These are phyloP conservation scores for Acrobasis suavella DNA, from an alignment of 2,888 invertebrate genomes.

Conservation along the genomic window DNA sequence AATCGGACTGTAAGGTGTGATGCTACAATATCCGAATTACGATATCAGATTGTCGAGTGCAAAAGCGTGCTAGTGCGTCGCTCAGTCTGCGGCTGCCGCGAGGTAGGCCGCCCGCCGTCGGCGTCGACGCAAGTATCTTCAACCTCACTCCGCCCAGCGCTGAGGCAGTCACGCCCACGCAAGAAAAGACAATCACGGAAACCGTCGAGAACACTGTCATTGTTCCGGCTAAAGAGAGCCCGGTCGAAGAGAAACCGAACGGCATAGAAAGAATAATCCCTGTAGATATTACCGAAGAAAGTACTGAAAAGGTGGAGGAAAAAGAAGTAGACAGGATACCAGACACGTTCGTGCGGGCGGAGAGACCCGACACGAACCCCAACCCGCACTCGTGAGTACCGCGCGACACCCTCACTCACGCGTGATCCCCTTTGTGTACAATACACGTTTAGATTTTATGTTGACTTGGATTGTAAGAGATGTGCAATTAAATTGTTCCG, in stretches of 20 bases:
- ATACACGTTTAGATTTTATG: constrained; percentile 32
- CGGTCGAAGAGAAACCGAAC: constrained; percentile 32
- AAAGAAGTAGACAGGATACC: constrained; percentile 25
- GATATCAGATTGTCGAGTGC: constrained; percentile 77
- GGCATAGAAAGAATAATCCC: constrained; percentile 24
- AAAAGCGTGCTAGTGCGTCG: constrained; percentile 72
- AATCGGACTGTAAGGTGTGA: background rate
- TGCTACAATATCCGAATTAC: constrained; percentile 36
- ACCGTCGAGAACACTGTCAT: constrained; percentile 29
- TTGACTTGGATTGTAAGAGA: constrained; percentile 9
- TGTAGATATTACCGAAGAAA: constrained; percentile 23
- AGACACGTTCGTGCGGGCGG: constrained; percentile 58
- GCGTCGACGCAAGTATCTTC: constrained; percentile 66
- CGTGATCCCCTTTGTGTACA: constrained; percentile 46
- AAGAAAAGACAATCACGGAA: constrained; percentile 32
- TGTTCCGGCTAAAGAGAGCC: constrained; percentile 44
- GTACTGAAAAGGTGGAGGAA: constrained; percentile 24
- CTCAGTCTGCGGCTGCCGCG: constrained; percentile 70
- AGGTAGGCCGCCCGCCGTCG: constrained; percentile 69
- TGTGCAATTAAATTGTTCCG: background rate
- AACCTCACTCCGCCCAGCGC: constrained; percentile 77
- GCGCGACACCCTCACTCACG: constrained; percentile 55
- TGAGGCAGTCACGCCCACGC: constrained; percentile 65
- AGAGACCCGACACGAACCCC: constrained; percentile 68
- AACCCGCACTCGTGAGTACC: constrained; percentile 81